Conservation (phyloP, 2,888 invertebrate species). For the Xanthia togata region DNA sequence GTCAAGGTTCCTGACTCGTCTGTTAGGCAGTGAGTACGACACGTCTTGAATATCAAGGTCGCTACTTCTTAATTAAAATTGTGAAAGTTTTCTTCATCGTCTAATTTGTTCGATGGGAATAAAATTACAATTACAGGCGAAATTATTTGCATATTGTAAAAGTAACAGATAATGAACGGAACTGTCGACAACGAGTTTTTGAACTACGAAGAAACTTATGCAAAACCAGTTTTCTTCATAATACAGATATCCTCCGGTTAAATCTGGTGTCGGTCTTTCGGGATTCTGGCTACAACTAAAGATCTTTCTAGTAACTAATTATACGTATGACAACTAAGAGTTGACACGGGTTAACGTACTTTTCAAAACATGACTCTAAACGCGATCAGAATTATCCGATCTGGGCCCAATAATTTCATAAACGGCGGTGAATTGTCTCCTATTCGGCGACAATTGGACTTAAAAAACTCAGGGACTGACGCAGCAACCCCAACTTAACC, state of each 20-base stretch:
- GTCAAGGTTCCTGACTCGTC: constrained; percentile 28
- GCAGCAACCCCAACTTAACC: background rate
- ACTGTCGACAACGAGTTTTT: background rate
- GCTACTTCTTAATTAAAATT: constrained; percentile 1
- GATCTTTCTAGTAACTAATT: background rate
- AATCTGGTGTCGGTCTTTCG: background rate
- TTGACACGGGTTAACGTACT: background rate
- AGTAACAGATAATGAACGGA: background rate
- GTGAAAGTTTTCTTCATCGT: constrained; percentile 37
- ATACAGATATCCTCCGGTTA: background rate
- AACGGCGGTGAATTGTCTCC: too few species aligned
- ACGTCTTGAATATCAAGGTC: constrained; percentile 50
- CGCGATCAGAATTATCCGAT: background rate
- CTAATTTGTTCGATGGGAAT: constrained; percentile 23
- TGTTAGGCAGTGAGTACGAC: constrained; percentile 12
- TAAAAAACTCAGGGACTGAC: background rate
- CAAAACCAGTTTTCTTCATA: background rate
- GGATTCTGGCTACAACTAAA: background rate
- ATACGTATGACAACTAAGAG: background rate
- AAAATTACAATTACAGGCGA: background rate
- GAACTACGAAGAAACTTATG: background rate
- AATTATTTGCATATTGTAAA: background rate
- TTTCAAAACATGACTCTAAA: background rate
- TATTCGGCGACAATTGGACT: too few species aligned
- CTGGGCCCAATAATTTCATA: too few species aligned